Conservation (phyloP, 2,113 vertebrate genomes). For the Mustela nigripes region DNA sequence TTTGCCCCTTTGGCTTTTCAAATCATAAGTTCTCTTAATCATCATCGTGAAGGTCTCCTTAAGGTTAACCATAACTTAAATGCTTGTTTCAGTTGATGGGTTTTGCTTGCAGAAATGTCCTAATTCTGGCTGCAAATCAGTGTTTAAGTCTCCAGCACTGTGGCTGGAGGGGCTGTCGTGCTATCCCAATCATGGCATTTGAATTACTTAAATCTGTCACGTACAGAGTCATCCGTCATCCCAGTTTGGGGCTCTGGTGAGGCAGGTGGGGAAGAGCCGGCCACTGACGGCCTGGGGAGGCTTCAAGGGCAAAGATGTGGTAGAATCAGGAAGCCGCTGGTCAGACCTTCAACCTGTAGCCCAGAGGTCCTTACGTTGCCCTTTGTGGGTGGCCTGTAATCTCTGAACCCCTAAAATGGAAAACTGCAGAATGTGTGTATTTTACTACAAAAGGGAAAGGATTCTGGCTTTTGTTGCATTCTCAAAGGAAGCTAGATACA, state of each 20-base stretch:
- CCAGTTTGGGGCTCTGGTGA: not conserved
- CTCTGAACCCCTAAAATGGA: not conserved
- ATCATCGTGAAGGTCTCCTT: not conserved
- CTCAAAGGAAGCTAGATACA: not conserved
- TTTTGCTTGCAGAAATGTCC: constrained; percentile 21
- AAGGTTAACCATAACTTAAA: not conserved
- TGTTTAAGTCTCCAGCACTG: not conserved
- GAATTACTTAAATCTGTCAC: not conserved
- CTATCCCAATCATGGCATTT: not conserved
- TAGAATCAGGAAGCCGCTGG: not conserved
- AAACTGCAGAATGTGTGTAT: not conserved
- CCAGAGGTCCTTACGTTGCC: not conserved
- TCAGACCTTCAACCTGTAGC: not conserved
- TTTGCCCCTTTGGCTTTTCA: not conserved
- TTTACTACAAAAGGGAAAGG: not conserved
- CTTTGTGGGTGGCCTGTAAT: too few species aligned
- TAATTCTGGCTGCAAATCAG: not conserved
- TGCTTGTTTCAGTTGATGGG: not conserved
- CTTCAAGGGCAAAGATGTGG: not conserved
- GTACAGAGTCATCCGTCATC: not conserved
- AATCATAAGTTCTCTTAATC: not conserved
- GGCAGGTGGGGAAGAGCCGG: not conserved
- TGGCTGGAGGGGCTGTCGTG: not conserved
- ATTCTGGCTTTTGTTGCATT: not conserved
- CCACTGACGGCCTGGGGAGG: not conserved